Conservation (phyloP, 1,140 invertebrate species). For the Brachionus rubens region DNA sequence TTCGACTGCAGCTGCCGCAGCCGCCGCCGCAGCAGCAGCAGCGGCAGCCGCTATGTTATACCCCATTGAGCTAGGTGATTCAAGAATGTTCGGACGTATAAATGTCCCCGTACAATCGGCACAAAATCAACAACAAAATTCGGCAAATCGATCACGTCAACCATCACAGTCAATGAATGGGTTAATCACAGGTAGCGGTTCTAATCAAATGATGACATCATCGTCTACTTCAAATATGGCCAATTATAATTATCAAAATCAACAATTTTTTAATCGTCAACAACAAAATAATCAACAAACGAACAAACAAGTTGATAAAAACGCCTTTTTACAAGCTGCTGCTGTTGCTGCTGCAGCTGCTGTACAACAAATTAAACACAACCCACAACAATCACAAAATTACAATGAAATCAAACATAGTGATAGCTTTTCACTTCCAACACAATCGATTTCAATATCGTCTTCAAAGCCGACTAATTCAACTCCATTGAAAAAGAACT, state of each 20-base stretch:
- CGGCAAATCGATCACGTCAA: not conserved
- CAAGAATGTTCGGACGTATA: conserved; percentile 40
- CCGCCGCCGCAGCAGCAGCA: conserved; percentile 6
- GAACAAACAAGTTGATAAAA: conserved; percentile 3
- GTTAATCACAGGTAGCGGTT: not conserved
- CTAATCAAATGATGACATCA: not conserved
- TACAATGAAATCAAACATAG: not conserved
- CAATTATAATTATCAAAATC: not conserved
- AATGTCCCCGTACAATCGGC: conserved; percentile 4
- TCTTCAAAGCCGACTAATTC: not conserved
- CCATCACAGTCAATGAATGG: conserved; percentile 19
- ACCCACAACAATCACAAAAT: not conserved
- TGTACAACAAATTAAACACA: not conserved
- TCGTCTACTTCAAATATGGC: not conserved
- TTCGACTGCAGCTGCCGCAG: not conserved
- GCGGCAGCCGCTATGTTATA: conserved; percentile 44
- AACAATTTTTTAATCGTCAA: not conserved
- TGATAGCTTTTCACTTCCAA: not conserved
- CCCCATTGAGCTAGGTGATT: conserved; percentile 39
- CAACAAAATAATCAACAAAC: not conserved
- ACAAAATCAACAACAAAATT: not conserved
- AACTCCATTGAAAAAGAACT: not conserved
- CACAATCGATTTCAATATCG: not conserved
- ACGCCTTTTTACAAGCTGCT: conserved; percentile 26
- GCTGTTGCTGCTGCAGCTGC: conserved; percentile 25